These are phyloP conservation scores for Kudoa iwatai DNA, from an alignment of 30 jellyfish, hydroid and myxozoan genomes.

Conservation along the genomic window DNA sequence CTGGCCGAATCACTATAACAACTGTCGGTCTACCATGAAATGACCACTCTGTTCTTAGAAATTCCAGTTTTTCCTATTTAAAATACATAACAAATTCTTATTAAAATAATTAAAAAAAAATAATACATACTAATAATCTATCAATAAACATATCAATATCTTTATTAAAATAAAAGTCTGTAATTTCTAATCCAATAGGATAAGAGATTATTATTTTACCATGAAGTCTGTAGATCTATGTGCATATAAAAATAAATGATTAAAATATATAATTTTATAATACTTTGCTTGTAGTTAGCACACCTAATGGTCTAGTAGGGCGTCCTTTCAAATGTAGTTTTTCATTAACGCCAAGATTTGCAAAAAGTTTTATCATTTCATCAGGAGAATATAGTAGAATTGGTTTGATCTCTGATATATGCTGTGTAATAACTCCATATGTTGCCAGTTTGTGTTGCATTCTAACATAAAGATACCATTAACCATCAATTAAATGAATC, in stretches of 20 bases:
- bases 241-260: slow-evolving; percentile 1
- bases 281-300: slow-evolving; percentile 64
- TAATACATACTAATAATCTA: slow-evolving; percentile 17
- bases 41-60: background rate
- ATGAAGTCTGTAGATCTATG: slow-evolving; percentile 47
- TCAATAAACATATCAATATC: slow-evolving; percentile 47
- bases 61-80: background rate
- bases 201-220: slow-evolving; percentile 73
- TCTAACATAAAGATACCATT: slow-evolving; percentile 2
- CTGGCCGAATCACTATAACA: slow-evolving; percentile 27
- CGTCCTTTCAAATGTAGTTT: slow-evolving; percentile 32
- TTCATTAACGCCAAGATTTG: slow-evolving; percentile 29
- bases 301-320: slow-evolving; percentile 77
- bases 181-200: slow-evolving; percentile 39
- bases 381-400: slow-evolving; percentile 29
- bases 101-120: no score
- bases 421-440: slow-evolving; percentile 65
- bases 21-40: slow-evolving; percentile 49
- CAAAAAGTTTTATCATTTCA: slow-evolving; percentile 10
- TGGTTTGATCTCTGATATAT: slow-evolving; percentile 62
- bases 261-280: background rate
- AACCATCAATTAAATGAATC: no score
- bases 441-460: slow-evolving; percentile 51
- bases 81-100: no score
- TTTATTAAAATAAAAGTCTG: slow-evolving; percentile 35